Base-by-base conservation (phyloP, 2,888 invertebrate genomes). In the Colostygia pectinataria region DNA sequence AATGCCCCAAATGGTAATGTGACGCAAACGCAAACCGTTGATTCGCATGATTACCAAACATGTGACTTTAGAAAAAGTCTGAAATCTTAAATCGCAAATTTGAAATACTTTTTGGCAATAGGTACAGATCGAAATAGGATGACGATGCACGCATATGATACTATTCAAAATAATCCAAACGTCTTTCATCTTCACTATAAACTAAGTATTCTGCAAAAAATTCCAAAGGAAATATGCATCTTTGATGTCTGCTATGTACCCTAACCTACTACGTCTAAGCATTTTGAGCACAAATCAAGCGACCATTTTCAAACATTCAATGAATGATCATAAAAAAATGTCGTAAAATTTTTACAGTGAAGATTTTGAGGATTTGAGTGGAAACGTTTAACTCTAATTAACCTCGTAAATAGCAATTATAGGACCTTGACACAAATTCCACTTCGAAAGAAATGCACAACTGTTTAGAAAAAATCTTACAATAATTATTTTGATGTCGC, bases 361-460 rank as follows among this genome's bases (percentile, higher is more conserved):
- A 33, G 15, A 53, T 48, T 59, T 55, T 37, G 48, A 53, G 50
- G 39, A 53, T 59, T 55, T 58, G 31, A 36, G 41, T 44, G 41
- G 54, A 52, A 54, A 50, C 49, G 52, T 53, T 55, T 59, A 49
- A 48, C 41, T 59, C 54, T 57, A 60, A 55, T 61, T 61, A 58
- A 47, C 51, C 51, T 54, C 44, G 41, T 38, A 47, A 51, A 55
- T 56, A 58, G 51, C 52, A 64, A 61, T 67, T 66, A 57, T 53
- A 40, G 48, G 36, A 65, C 84, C 85, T 80, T 86, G 84, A 82
- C 85, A 83, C 53, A 75, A 61, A 72, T 78, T 57, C 44, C 44
- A 45, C 63, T 18, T 33, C 10, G 33, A 61, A 68, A 68, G 76
- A 74, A 71, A 71, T 67, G 61, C 70, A 68, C 61, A 66, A 65